Evolutionary conservation across 2,113 vertebrate genomes (phyloP).

Genomic region (Bufo bufo): DNA sequence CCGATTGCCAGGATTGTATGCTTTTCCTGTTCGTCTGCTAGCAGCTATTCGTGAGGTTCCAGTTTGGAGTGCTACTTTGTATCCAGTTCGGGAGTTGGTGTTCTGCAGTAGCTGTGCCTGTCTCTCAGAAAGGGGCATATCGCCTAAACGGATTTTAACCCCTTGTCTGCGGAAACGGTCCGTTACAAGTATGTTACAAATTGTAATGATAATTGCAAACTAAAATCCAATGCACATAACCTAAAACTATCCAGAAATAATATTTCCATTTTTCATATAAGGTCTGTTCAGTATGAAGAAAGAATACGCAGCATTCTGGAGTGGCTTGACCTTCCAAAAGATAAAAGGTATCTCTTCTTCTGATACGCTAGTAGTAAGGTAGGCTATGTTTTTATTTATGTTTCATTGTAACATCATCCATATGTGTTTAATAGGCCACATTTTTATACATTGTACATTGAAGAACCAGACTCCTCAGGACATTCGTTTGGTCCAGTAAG

Average conservation of each 20-base stretch:
- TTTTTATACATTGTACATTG: slow-evolving; percentile 89
- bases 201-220: no score
- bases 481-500: slow-evolving; percentile 84
- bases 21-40: no score
- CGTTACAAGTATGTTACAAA: no score
- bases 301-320: slow-evolving; percentile 71
- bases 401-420: not conserved
- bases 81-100: no score
- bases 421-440: slow-evolving; percentile 76
- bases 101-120: no score
- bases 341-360: slow-evolving; percentile 68
- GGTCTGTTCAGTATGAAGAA: slow-evolving; percentile 64
- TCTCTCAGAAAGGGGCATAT: no score
- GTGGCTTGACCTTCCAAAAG: slow-evolving; percentile 73
- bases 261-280: slow-evolving; percentile 49
- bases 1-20: no score
- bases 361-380: not conserved
- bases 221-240: not conserved
- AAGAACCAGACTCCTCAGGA: slow-evolving; percentile 87
- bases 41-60: no score
- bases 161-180: no score
- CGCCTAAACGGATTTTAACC: no score
- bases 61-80: no score
- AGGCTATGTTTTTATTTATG: not conserved
- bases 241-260: not conserved